These are phyloP conservation scores for Diaphora mendica DNA, from an alignment of 2,888 invertebrate genomes.

Conservation along the genomic window DNA sequence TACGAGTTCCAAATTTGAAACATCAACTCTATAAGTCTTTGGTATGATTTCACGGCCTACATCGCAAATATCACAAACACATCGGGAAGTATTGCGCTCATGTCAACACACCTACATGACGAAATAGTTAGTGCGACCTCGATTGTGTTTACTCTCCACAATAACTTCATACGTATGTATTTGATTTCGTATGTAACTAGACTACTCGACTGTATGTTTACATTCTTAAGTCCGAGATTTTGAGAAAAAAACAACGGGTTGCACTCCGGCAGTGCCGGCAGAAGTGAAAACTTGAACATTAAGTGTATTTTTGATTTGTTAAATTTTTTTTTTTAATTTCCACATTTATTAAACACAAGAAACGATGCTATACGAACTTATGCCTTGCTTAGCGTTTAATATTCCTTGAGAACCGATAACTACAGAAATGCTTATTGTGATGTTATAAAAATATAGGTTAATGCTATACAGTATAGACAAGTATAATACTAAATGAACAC, in stretches of 20 bases:
- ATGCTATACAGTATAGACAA: no score
- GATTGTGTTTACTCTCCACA: conserved; percentile 52
- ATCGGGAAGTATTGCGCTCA: conserved; percentile 59
- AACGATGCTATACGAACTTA: no score
- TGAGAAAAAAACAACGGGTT: neutral
- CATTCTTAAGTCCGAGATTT: neutral
- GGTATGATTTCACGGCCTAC: neutral
- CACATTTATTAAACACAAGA: no score
- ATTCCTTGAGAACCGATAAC: no score
- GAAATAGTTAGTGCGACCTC: conserved; percentile 69
- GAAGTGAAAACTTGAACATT: no score
- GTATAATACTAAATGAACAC: no score
- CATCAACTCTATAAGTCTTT: neutral
- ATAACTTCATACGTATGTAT: conserved; percentile 45
- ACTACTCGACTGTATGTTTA: conserved; percentile 9
- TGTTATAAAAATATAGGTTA: no score
- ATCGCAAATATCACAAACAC: conserved; percentile 31
- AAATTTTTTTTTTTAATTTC: no score
- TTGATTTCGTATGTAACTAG: conserved; percentile 25
- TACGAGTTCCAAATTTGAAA: neutral
- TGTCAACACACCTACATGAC: conserved; percentile 63
- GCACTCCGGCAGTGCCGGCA: no score
- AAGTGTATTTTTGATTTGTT: no score
- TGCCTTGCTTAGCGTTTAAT: no score
- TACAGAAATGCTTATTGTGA: no score